Evolutionary conservation across 2,797 vertebrate genomes (phyloP).

Genomic region (Betta splendens): DNA sequence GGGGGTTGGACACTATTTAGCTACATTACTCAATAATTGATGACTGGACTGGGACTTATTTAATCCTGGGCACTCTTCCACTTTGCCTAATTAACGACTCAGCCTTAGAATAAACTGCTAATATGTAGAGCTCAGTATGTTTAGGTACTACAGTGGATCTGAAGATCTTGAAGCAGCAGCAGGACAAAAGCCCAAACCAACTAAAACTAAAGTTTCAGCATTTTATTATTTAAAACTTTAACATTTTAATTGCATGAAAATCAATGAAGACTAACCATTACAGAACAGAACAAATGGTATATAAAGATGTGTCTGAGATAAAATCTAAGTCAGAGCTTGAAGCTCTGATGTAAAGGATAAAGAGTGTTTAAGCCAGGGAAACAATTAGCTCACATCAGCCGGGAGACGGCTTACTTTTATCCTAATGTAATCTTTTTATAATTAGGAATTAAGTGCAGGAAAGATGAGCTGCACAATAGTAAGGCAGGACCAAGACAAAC

Average conservation of each 20-base stretch:
- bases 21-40: too few relatives aligned
- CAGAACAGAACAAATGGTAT: constrained; percentile 47
- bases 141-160: background rate
- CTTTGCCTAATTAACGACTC: too few relatives aligned
- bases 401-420: constrained; percentile 30
- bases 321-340: constrained; percentile 29
- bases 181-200: background rate
- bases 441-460: constrained; percentile 42
- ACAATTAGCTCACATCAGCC: constrained; percentile 31
- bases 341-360: constrained; percentile 29
- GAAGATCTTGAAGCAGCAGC: background rate
- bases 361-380: constrained; percentile 35
- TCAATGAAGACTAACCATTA: constrained; percentile 49
- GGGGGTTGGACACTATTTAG: too few relatives aligned
- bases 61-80: too few relatives aligned
- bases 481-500: constrained; percentile 53
- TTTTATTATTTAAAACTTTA: constrained; percentile 79
- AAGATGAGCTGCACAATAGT: constrained; percentile 42
- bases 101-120: background rate
- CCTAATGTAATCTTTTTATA: constrained; percentile 41
- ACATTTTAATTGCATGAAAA: constrained; percentile 70
- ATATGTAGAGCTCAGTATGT: background rate
- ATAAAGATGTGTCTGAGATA: constrained; percentile 50
- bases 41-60: too few relatives aligned
- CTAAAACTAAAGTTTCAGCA: constrained; percentile 41